A percentile compares a stretch with the other conserved stretches of the same genome.
These are phyloP conservation scores for Muricea muricata DNA, from an alignment of 92 coral and sea anemone genomes.

Conservation along the genomic window DNA sequence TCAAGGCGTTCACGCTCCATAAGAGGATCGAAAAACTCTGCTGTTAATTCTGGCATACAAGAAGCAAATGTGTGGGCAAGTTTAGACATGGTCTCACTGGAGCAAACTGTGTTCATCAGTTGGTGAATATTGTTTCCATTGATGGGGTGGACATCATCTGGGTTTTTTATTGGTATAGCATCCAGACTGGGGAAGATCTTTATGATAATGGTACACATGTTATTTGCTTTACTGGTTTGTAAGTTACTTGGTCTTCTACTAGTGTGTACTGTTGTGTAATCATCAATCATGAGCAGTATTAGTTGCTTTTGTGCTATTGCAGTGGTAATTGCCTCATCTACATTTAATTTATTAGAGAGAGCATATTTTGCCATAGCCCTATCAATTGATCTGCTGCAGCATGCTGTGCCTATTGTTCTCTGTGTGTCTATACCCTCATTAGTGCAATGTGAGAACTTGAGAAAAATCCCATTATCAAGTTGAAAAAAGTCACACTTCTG, in stretches of 20 bases:
- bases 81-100: constrained; percentile 13
- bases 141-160: constrained; percentile 35
- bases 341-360: not conserved
- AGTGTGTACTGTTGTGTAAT: constrained; percentile 66
- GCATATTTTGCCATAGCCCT: constrained; percentile 15
- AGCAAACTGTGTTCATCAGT: constrained; percentile 19
- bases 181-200: constrained; percentile 40
- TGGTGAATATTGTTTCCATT: not conserved
- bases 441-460: too few relatives aligned
- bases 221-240: constrained; percentile 31
- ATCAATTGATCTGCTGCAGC: constrained; percentile 5
- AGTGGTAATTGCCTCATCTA: constrained; percentile 21
- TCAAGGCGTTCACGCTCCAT: constrained; percentile 57
- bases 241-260: constrained; percentile 48
- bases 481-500: too few relatives aligned
- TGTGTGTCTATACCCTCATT: constrained; percentile 65
- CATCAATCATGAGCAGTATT: constrained; percentile 53
- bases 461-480: not conserved
- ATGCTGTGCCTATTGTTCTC: constrained; percentile 44
- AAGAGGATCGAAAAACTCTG: constrained; percentile 59
- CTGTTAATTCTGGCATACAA: constrained; percentile 53
- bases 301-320: constrained; percentile 41
- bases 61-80: constrained; percentile 46
- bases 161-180: constrained; percentile 41
- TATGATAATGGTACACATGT: constrained; percentile 54